phyloP scores from a whole-genome alignment of 1,140 invertebrate species.

The Euura lappo region DNA sequence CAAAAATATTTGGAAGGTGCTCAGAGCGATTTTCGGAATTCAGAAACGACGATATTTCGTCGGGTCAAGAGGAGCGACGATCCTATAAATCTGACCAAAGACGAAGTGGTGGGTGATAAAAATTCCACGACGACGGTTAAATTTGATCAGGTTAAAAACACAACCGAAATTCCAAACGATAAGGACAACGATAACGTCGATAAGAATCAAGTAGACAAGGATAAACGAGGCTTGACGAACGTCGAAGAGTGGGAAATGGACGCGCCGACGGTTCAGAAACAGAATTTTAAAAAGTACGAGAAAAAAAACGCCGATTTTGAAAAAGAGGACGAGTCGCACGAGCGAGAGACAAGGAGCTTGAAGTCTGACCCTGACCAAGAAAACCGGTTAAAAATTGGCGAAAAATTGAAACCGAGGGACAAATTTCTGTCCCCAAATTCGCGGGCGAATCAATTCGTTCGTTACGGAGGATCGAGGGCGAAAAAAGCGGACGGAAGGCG shows the following conservation, averaged over 20 bases:
- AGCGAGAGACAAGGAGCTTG: no score
- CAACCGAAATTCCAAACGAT: background rate
- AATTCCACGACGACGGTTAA: background rate
- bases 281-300: background rate
- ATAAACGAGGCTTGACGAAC: constrained; percentile 10
- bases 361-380: no score
- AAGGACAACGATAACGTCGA: no score
- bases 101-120: background rate
- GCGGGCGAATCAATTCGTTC: no score
- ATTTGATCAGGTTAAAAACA: background rate
- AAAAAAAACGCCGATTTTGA: background rate
- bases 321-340: no score
- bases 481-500: no score
- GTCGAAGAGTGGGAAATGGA: constrained; percentile 17
- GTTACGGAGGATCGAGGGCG: no score
- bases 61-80: background rate
- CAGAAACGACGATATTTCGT: background rate
- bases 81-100: background rate
- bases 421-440: no score
- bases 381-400: no score
- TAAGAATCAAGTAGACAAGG: constrained; percentile 4
- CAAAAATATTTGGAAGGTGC: constrained; percentile 8
- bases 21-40: background rate
- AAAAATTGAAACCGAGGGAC: no score
- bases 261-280: constrained; percentile 13